Base-by-base conservation (phyloP, 2,113 vertebrate genomes). In the Cephalopterus ornatus region DNA sequence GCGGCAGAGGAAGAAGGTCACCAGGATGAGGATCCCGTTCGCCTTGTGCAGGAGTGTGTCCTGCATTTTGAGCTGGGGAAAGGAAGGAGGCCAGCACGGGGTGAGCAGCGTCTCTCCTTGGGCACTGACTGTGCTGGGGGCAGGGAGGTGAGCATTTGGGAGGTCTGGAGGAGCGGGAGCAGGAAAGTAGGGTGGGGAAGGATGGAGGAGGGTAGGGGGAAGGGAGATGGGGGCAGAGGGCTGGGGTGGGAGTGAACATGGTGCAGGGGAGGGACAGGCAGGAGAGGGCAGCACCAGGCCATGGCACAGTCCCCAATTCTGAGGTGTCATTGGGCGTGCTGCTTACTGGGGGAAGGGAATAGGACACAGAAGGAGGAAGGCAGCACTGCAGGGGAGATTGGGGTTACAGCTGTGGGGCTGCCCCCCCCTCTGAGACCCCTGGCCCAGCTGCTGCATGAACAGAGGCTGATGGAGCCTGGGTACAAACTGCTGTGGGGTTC, bases 1-100 rank as follows among this genome's bases (percentile, higher is more conserved):
- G 93, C 99, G 99, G 97, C 99, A 99, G 82, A 97, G 46, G 88
- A 99, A 98, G 98, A 99, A 99, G 86, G 98, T 99, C 79, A 98
- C 85, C 89, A 99, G 97, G 12, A 99, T 98, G 97, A 99, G 93
- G 87, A 98, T 94, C 17, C 99, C 99, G 1, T 99, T 99, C 87
- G 97, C 96, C 94, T 99, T 99, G 98, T 99, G 99, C 86, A 99
- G 95, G 95, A 98, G 98, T 15, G 98, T 98, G 71, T 99, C 98
- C 97, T 99, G 99, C 97, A 99, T 98, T 44, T 98, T 97, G 74
- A 99, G 96, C 99, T 99, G 98, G 37, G 61, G 83, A 53, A 53
- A 84, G 71, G 84, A 82, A 92, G 78, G 76, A 67, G 81, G 73
- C 0, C 28, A 52, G 59, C 0, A 4, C 6, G 49, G 18, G 30